phyloP scores from a whole-genome alignment of 2,888 invertebrate species.

The Plebejus anna region DNA sequence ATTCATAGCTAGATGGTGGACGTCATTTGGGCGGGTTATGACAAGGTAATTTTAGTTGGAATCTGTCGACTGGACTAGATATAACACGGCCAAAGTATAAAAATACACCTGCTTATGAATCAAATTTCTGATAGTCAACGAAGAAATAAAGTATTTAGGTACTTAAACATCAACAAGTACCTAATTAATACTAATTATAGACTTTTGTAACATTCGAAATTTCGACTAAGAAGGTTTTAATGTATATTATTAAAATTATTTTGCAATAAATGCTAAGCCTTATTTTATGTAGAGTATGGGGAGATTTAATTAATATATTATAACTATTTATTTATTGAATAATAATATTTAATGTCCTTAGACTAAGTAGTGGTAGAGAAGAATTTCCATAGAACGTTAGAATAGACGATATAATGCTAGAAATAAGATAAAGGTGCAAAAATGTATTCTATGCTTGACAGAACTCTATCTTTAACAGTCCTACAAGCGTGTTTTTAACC shows the following conservation, averaged over 20 bases:
- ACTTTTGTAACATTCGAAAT: not conserved
- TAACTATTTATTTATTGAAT: conserved; percentile 74
- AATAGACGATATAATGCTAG: conserved; percentile 42
- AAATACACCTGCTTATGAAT: no score
- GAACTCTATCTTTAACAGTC: not conserved
- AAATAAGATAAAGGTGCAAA: conserved; percentile 39
- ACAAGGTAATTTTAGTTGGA: not conserved
- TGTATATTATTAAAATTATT: conserved; percentile 5
- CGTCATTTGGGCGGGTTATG: not conserved
- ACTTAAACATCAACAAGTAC: not conserved
- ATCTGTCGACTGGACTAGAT: not conserved
- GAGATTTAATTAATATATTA: conserved; percentile 67
- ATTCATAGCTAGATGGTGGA: not conserved
- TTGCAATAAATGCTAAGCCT: conserved; percentile 3
- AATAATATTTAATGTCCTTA: conserved; percentile 61
- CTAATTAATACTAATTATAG: not conserved
- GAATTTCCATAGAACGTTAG: conserved; percentile 66
- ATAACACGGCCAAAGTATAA: no score
- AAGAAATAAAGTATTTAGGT: not conserved
- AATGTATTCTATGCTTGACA: conserved; percentile 3
- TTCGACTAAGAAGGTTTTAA: not conserved
- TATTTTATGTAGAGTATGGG: conserved; percentile 40
- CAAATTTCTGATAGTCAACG: no score
- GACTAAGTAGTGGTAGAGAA: conserved; percentile 51
- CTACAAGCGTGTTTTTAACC: not conserved